phyloP scores from a whole-genome alignment of 2,888 invertebrate species.

The Elegia similella region DNA sequence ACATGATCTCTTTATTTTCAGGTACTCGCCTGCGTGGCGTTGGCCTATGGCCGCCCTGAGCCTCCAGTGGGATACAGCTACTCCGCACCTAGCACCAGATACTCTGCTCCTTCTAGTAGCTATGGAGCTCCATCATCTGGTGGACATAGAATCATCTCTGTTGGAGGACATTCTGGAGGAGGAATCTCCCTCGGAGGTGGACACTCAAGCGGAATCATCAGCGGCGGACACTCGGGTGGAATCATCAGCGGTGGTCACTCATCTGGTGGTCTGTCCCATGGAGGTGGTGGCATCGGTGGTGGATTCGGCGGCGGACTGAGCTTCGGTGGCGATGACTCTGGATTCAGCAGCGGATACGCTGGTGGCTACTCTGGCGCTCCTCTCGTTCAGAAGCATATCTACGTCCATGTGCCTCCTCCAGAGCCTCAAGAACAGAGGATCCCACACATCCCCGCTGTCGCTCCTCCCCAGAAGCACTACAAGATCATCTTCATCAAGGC shows the following conservation, averaged over 20 bases:
- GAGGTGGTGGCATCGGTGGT: conserved; percentile 38
- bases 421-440: conserved; percentile 88
- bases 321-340: conserved; percentile 56
- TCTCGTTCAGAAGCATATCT: conserved; percentile 92
- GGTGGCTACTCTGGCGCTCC: conserved; percentile 80
- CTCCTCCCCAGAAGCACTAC: conserved; percentile 92
- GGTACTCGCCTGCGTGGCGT: conserved; percentile 75
- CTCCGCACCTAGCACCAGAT: conserved; percentile 57
- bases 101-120: conserved; percentile 50
- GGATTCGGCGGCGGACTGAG: conserved; percentile 39
- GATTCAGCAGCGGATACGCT: conserved; percentile 64
- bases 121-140: conserved; percentile 49
- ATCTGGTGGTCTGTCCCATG: conserved; percentile 37
- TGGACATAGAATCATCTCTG: conserved; percentile 45
- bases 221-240: conserved; percentile 35
- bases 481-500: conserved; percentile 97
- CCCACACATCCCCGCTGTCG: conserved; percentile 83
- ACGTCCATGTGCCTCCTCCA: conserved; percentile 94
- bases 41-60: conserved; percentile 73
- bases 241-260: conserved; percentile 33
- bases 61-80: conserved; percentile 78
- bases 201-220: conserved; percentile 28
- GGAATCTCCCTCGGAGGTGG: conserved; percentile 39
- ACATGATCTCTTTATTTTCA: conserved; percentile 43
- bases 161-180: conserved; percentile 53